A percentile compares a stretch with the other conserved stretches of the same genome.
These are phyloP conservation scores for Pseudomyrmex pallidus DNA, from an alignment of 1,140 invertebrate genomes.

Conservation along the genomic window DNA sequence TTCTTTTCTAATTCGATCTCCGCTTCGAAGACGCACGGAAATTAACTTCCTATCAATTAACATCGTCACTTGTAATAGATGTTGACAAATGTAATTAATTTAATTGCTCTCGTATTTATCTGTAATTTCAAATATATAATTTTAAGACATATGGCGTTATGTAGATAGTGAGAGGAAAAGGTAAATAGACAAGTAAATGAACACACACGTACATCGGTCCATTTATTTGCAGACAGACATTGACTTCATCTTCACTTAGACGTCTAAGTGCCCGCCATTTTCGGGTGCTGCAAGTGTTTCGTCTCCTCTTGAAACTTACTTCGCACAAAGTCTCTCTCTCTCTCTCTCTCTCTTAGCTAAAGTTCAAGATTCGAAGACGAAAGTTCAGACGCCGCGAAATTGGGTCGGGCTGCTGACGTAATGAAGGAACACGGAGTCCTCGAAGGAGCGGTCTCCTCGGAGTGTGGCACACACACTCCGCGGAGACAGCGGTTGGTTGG, in stretches of 20 bases:
- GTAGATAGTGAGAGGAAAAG: background rate
- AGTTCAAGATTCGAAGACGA: constrained; percentile 68
- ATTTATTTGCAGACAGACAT: constrained; percentile 38
- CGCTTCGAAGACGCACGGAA: background rate
- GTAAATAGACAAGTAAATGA: background rate
- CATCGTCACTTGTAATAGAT: background rate
- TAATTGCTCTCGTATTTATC: background rate
- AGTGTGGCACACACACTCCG: background rate
- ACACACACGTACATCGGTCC: background rate
- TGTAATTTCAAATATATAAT: background rate
- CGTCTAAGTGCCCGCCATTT: constrained; percentile 60
- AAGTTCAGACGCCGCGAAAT: constrained; percentile 63
- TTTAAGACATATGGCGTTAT: background rate
- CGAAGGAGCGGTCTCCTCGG: constrained; percentile 39
- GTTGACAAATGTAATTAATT: background rate
- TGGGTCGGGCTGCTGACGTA: constrained; percentile 69
- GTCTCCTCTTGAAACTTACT: constrained; percentile 58
- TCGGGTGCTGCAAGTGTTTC: constrained; percentile 56
- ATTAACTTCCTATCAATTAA: background rate
- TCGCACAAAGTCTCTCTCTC: background rate
- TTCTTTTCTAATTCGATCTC: background rate
- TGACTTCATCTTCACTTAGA: constrained; percentile 23
- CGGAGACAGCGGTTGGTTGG: constrained; percentile 57
- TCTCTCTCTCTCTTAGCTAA: constrained; percentile 11
- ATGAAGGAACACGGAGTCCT: constrained; percentile 62